phyloP scores from a whole-genome alignment of 2,888 invertebrate genomes.

The Noctua janthina region DNA sequence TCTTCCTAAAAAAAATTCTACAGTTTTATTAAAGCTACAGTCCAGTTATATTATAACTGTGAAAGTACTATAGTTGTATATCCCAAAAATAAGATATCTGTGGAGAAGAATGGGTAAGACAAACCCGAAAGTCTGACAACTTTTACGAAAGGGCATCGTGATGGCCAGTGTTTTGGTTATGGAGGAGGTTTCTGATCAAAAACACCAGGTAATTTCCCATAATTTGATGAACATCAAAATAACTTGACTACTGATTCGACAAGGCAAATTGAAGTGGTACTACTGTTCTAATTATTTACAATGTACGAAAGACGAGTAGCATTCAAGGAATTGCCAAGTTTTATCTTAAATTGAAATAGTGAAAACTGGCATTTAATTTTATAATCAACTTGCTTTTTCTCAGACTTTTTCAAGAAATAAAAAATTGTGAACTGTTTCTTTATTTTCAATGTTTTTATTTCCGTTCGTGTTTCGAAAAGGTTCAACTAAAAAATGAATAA shows the following conservation, averaged over 20 bases:
- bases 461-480: not conserved
- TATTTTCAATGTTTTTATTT: conserved; percentile 5
- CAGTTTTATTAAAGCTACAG: not conserved
- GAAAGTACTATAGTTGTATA: too few relatives aligned
- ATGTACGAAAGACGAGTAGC: conserved; percentile 14
- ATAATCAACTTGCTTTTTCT: conserved; percentile 50
- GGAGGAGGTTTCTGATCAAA: not conserved
- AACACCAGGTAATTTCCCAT: not conserved
- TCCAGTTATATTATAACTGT: too few relatives aligned
- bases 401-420: not conserved
- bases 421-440: conserved; percentile 8
- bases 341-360: conserved; percentile 63
- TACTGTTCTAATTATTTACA: conserved; percentile 31
- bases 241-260: not conserved
- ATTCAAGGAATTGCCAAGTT: conserved; percentile 61
- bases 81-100: too few relatives aligned
- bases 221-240: not conserved
- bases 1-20: not conserved
- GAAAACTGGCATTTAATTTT: conserved; percentile 59
- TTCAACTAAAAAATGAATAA: too few relatives aligned
- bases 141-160: not conserved
- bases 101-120: not conserved
- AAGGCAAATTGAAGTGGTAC: not conserved
- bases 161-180: not conserved
- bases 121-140: not conserved